Conservation (phyloP, 2,113 vertebrate genomes). For the Pithys albifrons region DNA sequence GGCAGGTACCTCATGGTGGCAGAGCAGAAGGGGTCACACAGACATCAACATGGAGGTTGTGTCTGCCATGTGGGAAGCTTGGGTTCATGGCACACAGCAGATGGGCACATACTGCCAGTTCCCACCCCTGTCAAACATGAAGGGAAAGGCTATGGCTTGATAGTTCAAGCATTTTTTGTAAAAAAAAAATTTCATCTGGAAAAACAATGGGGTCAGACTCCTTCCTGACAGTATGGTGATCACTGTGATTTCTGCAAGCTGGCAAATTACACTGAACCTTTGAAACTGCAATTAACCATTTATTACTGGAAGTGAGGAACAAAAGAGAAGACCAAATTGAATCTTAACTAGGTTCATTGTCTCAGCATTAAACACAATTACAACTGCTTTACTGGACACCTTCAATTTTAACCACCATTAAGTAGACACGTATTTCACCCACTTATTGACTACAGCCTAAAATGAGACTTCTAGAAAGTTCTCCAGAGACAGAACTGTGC, state of each 20-base stretch:
- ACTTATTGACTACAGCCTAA: neutral
- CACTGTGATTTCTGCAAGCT: neutral
- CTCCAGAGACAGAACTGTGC: neutral
- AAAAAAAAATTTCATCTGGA: neutral
- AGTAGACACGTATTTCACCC: neutral
- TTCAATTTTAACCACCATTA: conserved; percentile 44
- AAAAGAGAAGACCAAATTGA: conserved; percentile 23
- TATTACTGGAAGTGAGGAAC: neutral
- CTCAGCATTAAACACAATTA: conserved; percentile 25
- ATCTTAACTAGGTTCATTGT: conserved; percentile 35
- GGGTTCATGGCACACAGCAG: neutral
- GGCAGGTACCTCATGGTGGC: neutral
- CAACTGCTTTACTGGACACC: neutral
- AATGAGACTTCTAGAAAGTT: neutral
- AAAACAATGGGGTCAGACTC: neutral
- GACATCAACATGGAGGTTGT: neutral
- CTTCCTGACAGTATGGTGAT: neutral
- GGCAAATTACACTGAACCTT: neutral
- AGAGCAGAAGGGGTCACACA: neutral
- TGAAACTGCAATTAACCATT: conserved; percentile 32
- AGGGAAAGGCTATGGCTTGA: neutral
- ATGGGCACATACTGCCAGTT: neutral
- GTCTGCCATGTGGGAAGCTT: accelerated
- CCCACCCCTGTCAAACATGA: accelerated
- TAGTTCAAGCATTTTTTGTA: neutral